Evolutionary conservation across 1,140 invertebrate genomes (phyloP), one percentile per base, ranked within the genome.

Genomic region (Bradysia coprophila): DNA sequence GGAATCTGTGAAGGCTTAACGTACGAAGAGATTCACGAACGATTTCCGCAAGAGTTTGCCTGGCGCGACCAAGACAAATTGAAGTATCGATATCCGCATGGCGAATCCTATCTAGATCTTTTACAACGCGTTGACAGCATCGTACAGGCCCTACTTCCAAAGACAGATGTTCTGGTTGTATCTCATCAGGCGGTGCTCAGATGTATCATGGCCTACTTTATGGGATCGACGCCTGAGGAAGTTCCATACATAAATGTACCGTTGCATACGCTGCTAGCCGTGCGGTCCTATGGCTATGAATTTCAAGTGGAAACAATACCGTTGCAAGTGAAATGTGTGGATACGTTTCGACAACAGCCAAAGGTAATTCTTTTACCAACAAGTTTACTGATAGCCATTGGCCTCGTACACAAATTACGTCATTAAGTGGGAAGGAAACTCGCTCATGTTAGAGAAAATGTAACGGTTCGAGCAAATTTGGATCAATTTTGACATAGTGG

Each of bases 1-100:
- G 81, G 91, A 37, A 83, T 91, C 38, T 94, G 89, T 64, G 90
- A 94, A 62, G 83, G 82, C 15, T 69, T 93, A 48, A 90, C 87
- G 0, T 95, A 94, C 57, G 87, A 93, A 61, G 90, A 94, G 61
- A 90, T 95, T 64, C 81, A 89, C 49, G 77, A 81, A 43, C 74
- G 76, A 38, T 90, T 83, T 68, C 89, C 89, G 1, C 77, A 84
- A 53, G 90, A 94, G 61, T 89, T 94, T 61, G 85, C 86, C 1
- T 76, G 82, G 64, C 68, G 91, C 11, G 88, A 94, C 62, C 76
- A 86, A 51, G 86, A 94, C 57, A 95, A 95, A 63, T 71, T 91
- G 41, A 78, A 81, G 48, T 95, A 93, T 62, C 73, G 90, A 32
- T 94, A 94, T 62, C 88, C 88, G 0, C 83, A 81, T 69, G 89